Evolutionary conservation across 2,113 vertebrate genomes (phyloP).

Genomic region (Gila orcuttii): DNA sequence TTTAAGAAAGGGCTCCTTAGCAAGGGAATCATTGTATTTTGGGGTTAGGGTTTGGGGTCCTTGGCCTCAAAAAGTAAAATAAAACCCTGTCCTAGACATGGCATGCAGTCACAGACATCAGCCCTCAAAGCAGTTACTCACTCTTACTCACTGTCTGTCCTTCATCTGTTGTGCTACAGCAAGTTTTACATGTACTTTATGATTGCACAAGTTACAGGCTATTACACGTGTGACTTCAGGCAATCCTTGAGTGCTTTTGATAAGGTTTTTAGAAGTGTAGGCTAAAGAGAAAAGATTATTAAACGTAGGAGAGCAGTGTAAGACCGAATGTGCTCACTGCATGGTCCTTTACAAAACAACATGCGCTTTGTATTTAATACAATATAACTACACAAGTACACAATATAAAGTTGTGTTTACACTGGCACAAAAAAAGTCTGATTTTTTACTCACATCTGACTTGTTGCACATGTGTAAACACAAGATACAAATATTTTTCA

Average conservation of each 20-base stretch:
- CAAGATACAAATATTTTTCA: no score
- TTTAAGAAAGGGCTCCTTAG: background rate
- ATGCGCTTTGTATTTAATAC: no score
- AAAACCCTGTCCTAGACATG: background rate
- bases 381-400: no score
- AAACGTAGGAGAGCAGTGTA: background rate
- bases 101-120: background rate
- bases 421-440: no score
- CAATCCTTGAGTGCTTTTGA: conserved; percentile 10
- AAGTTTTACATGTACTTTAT: background rate
- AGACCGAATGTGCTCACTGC: conserved; percentile 6
- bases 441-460: no score
- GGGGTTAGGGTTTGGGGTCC: background rate
- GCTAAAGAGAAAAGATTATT: background rate
- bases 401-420: no score
- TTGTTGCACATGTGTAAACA: no score
- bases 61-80: background rate
- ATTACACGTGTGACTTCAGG: background rate
- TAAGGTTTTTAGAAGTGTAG: conserved; percentile 14
- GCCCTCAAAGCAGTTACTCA: conserved; percentile 1
- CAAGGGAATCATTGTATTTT: background rate
- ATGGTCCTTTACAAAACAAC: conserved; percentile 24
- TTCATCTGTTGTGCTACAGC: background rate
- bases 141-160: background rate
- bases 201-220: background rate